These are phyloP conservation scores for Pachyseris speciosa DNA, from an alignment of 64 coral and sea anemone genomes.

Conservation along the genomic window DNA sequence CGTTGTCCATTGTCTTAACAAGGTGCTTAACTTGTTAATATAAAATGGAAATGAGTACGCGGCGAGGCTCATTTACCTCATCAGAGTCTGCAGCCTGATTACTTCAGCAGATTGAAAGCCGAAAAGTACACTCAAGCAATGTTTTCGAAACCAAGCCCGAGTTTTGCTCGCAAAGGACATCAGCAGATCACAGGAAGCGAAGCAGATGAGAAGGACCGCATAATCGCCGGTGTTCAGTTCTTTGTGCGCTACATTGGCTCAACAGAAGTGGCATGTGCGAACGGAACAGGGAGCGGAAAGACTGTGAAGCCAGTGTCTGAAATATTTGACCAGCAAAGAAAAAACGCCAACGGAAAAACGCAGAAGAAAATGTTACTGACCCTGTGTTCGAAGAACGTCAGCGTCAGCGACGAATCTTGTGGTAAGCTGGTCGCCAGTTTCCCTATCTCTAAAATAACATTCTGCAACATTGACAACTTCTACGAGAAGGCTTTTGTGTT, in stretches of 20 bases:
- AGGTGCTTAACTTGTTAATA: neutral
- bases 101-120: neutral
- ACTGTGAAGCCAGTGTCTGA: constrained; percentile 75
- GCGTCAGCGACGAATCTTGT: constrained; percentile 53
- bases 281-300: constrained; percentile 87
- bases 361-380: constrained; percentile 82
- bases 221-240: constrained; percentile 79
- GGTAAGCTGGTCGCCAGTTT: constrained; percentile 83
- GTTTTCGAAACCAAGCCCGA: constrained; percentile 77
- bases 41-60: too few species aligned
- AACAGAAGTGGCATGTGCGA: constrained; percentile 62
- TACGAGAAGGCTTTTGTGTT: constrained; percentile 89
- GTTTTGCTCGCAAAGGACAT: constrained; percentile 62
- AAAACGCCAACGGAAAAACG: constrained; percentile 64
- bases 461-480: constrained; percentile 76
- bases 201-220: constrained; percentile 81
- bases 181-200: constrained; percentile 81
- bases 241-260: constrained; percentile 71
- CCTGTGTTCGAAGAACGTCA: constrained; percentile 74
- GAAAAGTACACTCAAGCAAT: constrained; percentile 1
- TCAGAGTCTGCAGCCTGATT: neutral
- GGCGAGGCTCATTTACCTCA: neutral
- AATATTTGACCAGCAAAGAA: constrained; percentile 74
- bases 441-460: constrained; percentile 84
- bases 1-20: too few species aligned